Evolutionary conservation across 2,113 vertebrate species (phyloP), one percentile per base, ranked within the genome.

Genomic region (Sapayoa aenigma): DNA sequence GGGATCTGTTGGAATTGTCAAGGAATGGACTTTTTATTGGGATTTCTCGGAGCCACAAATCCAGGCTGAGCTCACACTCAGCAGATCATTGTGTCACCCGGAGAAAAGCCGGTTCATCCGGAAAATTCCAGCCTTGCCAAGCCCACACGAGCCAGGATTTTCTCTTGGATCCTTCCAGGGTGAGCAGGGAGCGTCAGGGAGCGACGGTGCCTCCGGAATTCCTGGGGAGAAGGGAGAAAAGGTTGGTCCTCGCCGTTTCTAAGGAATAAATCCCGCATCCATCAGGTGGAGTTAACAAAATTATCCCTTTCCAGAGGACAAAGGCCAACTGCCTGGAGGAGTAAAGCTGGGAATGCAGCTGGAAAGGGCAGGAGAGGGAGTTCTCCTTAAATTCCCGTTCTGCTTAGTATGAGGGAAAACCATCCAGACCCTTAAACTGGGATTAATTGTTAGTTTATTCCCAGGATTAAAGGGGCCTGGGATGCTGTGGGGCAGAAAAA

Each of bases 201-300:
- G 69, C 3, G 56, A 97, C 47, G 99, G 98, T 4, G 50, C 78
- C 63, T 83, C 84, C 4, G 99, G 99, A 67, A 60, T 95, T 56
- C 88, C 74, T 24, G 99, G 99, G 80, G 97, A 97, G 11, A 99
- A 98, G 96, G 99, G 99, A 80, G 97, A 96, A 75, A 99, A 99
- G 98, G 99, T 99, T 39, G 90, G 97, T 91, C 6, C 42, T 12
- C 9, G 4, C 89, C 87, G 83, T 89, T 46, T 14, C 27, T 3
- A 37, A 47, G 67, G 73, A 9, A 53, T 12, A 39, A 91, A 91
- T 59, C 69, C 67, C 62, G 5, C 52, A 80, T 90, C 94, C 37
- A 79, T 94, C 93, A 87, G 76, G 28, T 9, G 0, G 2, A 27
- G 35, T 41, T 84, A 87, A 93, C 68, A 9, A 63, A 47, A 83